Conservation (phyloP, 2,113 vertebrate genomes). For the Brachypteracias leptosomus region DNA sequence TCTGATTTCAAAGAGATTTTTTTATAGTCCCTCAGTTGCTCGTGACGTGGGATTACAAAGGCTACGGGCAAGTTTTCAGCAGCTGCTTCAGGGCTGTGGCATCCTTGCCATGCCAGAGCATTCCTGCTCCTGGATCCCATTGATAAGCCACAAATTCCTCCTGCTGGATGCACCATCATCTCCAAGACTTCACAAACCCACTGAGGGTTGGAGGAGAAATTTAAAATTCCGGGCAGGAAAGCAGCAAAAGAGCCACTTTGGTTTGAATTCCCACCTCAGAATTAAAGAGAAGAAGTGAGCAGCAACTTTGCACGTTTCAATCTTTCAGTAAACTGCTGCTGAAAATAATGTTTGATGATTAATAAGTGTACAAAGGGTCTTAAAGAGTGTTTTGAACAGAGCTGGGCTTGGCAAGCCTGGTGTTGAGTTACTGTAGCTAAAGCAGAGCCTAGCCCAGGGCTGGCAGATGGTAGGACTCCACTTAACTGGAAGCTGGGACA, state of each 20-base stretch:
- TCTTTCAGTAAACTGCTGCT: neutral
- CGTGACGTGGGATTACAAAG: neutral
- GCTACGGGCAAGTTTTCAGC: neutral
- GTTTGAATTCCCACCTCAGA: neutral
- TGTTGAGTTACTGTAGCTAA: slow-evolving; percentile 6
- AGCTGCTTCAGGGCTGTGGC: neutral
- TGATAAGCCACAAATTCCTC: neutral
- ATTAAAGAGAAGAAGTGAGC: neutral
- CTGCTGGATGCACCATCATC: fast-evolving
- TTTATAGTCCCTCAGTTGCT: slow-evolving; percentile 14
- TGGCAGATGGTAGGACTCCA: neutral
- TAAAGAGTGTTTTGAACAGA: neutral
- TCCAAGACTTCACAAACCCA: neutral
- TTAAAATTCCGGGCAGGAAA: neutral
- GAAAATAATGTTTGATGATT: neutral
- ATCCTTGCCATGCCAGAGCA: neutral
- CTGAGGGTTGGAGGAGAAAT: neutral
- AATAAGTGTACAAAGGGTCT: neutral
- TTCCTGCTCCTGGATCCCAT: neutral
- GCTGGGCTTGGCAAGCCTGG: neutral
- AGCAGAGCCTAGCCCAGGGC: neutral
- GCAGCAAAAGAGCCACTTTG: fast-evolving
- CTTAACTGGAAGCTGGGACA: neutral
- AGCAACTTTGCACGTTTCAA: neutral
- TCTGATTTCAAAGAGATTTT: slow-evolving; percentile 17